Evolutionary conservation across 2,113 vertebrate genomes (phyloP).

Genomic region (Nothoprocta pentlandii): DNA sequence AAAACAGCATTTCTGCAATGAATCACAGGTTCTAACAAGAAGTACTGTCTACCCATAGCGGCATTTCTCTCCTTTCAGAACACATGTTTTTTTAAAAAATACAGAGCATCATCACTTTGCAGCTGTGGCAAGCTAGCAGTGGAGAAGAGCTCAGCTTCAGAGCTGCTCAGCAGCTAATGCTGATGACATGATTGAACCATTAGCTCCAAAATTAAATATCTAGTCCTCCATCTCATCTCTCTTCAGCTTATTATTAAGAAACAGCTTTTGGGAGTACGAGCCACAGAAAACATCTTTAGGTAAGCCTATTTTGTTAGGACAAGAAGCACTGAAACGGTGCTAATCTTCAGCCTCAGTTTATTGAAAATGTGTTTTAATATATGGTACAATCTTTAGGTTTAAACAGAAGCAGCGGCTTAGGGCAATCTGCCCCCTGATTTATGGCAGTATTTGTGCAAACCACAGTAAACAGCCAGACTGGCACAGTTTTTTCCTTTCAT

Average conservation of each 20-base stretch:
- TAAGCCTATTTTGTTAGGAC: background rate
- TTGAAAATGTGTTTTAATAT: background rate
- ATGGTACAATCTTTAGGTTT: conserved; percentile 1
- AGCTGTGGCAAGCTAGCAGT: background rate
- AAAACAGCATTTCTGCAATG: conserved; percentile 30
- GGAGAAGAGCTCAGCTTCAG: background rate
- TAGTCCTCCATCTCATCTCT: background rate
- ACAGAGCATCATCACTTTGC: background rate
- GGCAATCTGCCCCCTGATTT: conserved; percentile 11
- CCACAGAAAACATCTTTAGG: background rate
- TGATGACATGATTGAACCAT: background rate
- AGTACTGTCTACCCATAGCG: background rate
- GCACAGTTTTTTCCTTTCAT: background rate
- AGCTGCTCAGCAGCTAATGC: conserved; percentile 4
- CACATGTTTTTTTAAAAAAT: background rate
- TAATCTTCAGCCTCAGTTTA: background rate
- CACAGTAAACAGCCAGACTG: conserved; percentile 1
- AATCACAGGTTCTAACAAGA: conserved; percentile 56
- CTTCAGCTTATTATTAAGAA: background rate
- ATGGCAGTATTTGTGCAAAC: background rate
- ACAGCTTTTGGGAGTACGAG: background rate
- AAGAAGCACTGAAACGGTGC: background rate
- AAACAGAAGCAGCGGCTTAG: background rate
- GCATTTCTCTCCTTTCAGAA: background rate
- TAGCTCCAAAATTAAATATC: conserved; percentile 22